A percentile compares a stretch with the other conserved stretches of the same genome.
These are phyloP conservation scores for Chroicocephalus ridibundus DNA, from an alignment of 2,113 vertebrate species.

Conservation along the genomic window DNA sequence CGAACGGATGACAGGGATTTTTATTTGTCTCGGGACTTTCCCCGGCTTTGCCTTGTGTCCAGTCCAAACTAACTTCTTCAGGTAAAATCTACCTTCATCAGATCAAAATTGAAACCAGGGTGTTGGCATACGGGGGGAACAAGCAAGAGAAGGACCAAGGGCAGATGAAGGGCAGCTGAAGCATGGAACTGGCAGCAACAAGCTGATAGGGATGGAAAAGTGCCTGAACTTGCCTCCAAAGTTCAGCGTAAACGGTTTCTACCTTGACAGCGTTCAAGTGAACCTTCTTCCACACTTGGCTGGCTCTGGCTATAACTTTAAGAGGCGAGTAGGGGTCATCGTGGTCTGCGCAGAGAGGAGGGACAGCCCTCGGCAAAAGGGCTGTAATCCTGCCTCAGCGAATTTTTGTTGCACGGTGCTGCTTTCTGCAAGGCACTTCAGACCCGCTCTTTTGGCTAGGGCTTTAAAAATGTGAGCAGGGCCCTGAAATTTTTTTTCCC, in stretches of 20 bases:
- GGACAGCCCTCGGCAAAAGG: not conserved
- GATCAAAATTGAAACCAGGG: not conserved
- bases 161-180: not conserved
- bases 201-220: not conserved
- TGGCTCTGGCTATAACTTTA: not conserved
- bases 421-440: not conserved
- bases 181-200: not conserved
- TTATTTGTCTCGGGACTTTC: conserved; percentile 23
- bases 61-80: not conserved
- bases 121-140: not conserved
- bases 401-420: not conserved
- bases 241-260: not conserved
- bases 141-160: not conserved
- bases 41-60: not conserved
- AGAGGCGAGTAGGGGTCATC: not conserved
- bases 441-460: not conserved
- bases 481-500: not conserved
- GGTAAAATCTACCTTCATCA: conserved; percentile 5
- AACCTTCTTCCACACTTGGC: not conserved
- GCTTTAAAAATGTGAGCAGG: not conserved
- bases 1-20: conserved; percentile 17
- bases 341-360: fast-evolving
- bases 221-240: not conserved
- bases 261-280: not conserved
- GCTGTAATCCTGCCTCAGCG: fast-evolving